Percentiles rank a stretch among this genome's conserved stretches.
These are phyloP conservation scores for Strix aluco DNA, from an alignment of 2,113 vertebrate species.

Conservation along the genomic window DNA sequence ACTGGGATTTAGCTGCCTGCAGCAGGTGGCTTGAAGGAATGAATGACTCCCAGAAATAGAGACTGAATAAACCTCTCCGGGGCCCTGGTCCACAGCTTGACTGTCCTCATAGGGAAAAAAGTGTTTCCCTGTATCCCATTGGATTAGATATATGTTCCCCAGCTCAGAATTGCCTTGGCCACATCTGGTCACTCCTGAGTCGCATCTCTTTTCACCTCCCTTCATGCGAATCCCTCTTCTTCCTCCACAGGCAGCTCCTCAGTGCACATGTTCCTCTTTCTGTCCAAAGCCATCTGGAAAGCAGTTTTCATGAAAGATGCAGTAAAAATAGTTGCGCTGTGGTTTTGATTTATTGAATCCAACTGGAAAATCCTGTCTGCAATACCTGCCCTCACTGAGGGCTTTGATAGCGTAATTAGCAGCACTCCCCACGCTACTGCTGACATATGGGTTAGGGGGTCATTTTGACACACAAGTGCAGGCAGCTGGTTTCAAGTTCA, in stretches of 20 bases:
- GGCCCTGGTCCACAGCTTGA: background rate
- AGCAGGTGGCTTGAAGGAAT: background rate
- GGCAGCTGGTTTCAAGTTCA: background rate
- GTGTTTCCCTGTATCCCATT: background rate
- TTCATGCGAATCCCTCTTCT: background rate
- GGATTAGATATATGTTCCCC: background rate
- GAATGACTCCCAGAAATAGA: background rate
- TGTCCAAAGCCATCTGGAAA: background rate
- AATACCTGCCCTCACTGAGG: background rate
- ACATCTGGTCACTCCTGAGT: background rate
- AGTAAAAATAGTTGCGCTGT: background rate
- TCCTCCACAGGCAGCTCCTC: background rate
- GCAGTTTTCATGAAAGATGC: background rate
- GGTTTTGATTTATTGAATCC: constrained; percentile 25
- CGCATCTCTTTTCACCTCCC: background rate
- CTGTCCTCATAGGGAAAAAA: background rate
- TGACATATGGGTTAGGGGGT: background rate
- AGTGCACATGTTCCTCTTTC: background rate
- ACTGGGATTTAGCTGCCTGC: background rate
- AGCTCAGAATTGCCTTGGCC: background rate
- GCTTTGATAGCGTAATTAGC: background rate
- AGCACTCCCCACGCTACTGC: background rate
- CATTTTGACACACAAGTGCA: background rate
- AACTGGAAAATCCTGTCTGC: background rate
- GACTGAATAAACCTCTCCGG: background rate